Conservation (phyloP, 2,797 vertebrate genomes). For the Chiloscyllium punctatum region DNA sequence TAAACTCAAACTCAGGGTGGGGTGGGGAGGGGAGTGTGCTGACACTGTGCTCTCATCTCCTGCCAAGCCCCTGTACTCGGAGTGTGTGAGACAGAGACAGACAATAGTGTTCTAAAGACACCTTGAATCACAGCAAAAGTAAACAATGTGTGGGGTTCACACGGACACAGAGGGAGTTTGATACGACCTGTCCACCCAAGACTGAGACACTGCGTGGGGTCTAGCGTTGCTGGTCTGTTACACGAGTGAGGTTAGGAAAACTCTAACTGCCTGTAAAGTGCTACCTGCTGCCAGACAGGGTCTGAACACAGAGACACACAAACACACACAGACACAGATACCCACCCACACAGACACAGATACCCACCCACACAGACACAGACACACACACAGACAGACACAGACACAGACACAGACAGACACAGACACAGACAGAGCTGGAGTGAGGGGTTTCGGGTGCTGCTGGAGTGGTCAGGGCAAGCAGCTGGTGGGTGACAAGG, state of each 20-base stretch:
- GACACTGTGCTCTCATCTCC: too few relatives aligned
- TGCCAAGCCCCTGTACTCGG: too few relatives aligned
- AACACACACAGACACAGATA: too few relatives aligned
- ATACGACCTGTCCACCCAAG: too few relatives aligned
- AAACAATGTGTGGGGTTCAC: background rate
- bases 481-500: background rate
- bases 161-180: background rate
- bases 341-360: too few relatives aligned
- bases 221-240: background rate
- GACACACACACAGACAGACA: too few relatives aligned
- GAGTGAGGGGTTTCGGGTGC: background rate
- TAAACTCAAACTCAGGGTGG: background rate
- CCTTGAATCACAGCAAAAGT: background rate
- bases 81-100: too few relatives aligned
- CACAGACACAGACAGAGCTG: too few relatives aligned
- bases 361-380: too few relatives aligned
- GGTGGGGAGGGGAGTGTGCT: background rate
- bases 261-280: background rate
- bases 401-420: too few relatives aligned
- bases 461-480: background rate
- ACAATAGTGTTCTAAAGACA: too few relatives aligned
- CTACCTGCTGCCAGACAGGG: background rate
- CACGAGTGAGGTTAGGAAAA: background rate
- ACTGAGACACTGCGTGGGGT: too few relatives aligned
- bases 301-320: background rate